Evolutionary conservation across 2,113 vertebrate species (phyloP).

Genomic region (Acrocephalus arundinaceus): DNA sequence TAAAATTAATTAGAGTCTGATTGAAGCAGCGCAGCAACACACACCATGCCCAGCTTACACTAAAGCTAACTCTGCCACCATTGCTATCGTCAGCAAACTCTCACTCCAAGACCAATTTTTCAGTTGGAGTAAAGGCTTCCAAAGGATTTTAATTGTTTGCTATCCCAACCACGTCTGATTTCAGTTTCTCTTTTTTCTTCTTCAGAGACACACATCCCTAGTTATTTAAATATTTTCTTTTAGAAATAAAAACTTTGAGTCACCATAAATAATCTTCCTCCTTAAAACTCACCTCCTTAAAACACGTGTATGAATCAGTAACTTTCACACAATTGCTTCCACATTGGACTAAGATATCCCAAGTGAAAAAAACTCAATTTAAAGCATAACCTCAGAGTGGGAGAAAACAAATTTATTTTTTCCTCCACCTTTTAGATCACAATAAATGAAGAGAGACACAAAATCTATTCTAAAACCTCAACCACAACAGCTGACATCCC

Average conservation of each 20-base stretch:
- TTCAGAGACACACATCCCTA: rapidly evolving
- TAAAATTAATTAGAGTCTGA: neutral
- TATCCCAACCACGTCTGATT: neutral
- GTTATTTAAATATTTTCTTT: neutral
- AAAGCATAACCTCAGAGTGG: neutral
- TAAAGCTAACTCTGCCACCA: neutral
- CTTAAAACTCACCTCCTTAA: neutral
- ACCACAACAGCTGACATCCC: neutral
- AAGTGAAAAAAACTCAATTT: neutral
- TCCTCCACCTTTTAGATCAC: neutral
- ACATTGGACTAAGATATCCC: neutral
- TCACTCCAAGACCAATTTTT: neutral
- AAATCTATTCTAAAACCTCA: neutral
- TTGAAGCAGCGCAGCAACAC: neutral
- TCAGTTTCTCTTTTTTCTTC: neutral
- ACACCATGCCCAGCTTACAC: neutral
- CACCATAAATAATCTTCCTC: neutral
- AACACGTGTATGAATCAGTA: neutral
- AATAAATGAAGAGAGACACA: neutral
- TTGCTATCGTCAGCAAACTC: neutral
- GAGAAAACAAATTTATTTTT: neutral
- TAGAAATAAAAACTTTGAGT: neutral
- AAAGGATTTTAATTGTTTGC: neutral
- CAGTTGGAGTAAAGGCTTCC: neutral
- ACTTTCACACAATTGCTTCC: neutral